A percentile compares a stretch with the other conserved stretches of the same genome.
phyloP scores from a whole-genome alignment of 2,888 invertebrate species.

The Hydrotaea cyrtoneurina region DNA sequence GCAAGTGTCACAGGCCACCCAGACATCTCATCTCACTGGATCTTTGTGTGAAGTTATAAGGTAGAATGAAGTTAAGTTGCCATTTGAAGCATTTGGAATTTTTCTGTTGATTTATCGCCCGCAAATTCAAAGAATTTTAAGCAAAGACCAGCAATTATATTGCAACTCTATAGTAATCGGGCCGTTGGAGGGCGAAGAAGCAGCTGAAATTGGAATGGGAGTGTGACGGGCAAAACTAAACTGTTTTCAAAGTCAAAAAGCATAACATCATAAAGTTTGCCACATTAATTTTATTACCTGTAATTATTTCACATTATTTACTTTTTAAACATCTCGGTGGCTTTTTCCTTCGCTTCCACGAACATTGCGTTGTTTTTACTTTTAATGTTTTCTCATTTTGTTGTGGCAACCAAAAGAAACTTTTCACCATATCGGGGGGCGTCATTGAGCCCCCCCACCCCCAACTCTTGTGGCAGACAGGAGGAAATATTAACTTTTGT shows the following conservation, averaged over 20 bases:
- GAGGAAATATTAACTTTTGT: conserved; percentile 42
- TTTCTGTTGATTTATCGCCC: conserved; percentile 51
- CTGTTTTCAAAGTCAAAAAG: conserved; percentile 57
- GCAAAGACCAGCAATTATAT: neutral
- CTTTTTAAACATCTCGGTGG: conserved; percentile 39
- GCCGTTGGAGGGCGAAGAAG: neutral
- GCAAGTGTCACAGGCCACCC: conserved; percentile 45
- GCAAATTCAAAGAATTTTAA: conserved; percentile 40
- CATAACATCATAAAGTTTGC: conserved; percentile 66
- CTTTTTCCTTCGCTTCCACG: neutral
- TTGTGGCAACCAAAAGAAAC: conserved; percentile 5
- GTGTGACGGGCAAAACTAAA: neutral
- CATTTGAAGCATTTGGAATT: neutral
- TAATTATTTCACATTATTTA: conserved; percentile 65
- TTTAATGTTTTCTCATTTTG: conserved; percentile 11
- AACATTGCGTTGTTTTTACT: neutral
- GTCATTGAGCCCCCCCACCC: neutral
- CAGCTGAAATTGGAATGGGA: neutral
- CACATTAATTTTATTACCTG: conserved; percentile 67
- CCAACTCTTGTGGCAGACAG: neutral
- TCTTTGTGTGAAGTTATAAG: neutral
- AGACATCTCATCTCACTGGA: conserved; percentile 1
- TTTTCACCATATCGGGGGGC: neutral
- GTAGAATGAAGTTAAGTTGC: neutral
- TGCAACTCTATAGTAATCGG: neutral